Evolutionary conservation across 2,113 vertebrate species (phyloP).

Genomic region (Misgurnus anguillicaudatus): DNA sequence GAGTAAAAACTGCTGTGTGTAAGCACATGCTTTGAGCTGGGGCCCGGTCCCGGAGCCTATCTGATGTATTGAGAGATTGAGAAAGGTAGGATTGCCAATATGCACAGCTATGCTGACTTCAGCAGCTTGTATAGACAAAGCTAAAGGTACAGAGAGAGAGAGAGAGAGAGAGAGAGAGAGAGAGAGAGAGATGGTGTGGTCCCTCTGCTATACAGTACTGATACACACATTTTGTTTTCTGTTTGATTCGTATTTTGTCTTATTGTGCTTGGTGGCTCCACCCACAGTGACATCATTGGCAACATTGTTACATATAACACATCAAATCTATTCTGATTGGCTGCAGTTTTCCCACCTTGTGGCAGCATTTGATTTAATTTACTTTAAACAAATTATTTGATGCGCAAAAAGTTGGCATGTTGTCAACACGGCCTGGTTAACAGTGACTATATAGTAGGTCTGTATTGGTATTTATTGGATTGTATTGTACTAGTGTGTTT

Average conservation of each 20-base stretch:
- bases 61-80: conserved; percentile 57
- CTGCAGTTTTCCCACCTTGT: background rate
- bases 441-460: background rate
- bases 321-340: background rate
- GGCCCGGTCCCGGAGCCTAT: conserved; percentile 60
- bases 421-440: background rate
- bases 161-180: conserved; percentile 4
- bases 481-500: background rate
- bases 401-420: background rate
- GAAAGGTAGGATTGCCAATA: conserved; percentile 48
- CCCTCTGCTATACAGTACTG: conserved; percentile 14
- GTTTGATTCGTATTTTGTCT: background rate
- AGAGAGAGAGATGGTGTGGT: conserved; percentile 28
- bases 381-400: background rate
- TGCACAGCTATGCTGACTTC: conserved; percentile 31
- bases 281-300: background rate
- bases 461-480: background rate
- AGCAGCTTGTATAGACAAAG: conserved; percentile 51
- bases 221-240: background rate
- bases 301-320: background rate
- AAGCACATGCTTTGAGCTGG: conserved; percentile 63
- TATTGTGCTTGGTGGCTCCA: background rate
- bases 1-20: conserved; percentile 54
- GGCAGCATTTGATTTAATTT: too few species aligned
- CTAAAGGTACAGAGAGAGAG: conserved; percentile 13